Percentiles rank a stretch among this genome's conserved stretches.
Conservation (phyloP, 2,113 vertebrate genomes). For the Heterotis niloticus region DNA sequence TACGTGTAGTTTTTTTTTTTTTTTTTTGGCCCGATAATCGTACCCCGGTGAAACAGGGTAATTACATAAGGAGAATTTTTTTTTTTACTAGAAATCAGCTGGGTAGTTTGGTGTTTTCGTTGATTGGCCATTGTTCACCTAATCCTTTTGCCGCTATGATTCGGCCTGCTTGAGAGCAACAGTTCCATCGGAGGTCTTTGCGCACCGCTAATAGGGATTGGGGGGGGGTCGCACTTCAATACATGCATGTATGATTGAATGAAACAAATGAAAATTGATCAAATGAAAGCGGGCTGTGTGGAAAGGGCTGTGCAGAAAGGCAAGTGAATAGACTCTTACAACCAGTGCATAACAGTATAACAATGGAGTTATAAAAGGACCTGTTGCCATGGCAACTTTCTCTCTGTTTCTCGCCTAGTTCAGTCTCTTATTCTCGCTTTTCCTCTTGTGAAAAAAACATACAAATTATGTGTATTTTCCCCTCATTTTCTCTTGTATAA, state of each 20-base stretch:
- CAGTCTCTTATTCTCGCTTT: slow-evolving; percentile 16
- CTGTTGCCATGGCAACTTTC: slow-evolving; percentile 61
- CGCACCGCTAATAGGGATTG: slow-evolving; percentile 40
- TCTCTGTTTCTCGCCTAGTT: slow-evolving; percentile 50
- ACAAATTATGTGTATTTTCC: background rate
- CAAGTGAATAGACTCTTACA: background rate
- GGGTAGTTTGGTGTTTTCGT: slow-evolving; percentile 32
- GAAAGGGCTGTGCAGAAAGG: background rate
- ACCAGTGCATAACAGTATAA: slow-evolving; percentile 38
- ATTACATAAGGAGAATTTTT: slow-evolving; percentile 24
- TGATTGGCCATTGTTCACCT: slow-evolving; percentile 48
- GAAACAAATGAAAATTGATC: slow-evolving; percentile 20
- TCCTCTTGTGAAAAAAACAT: slow-evolving; percentile 7
- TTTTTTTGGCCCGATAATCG: background rate
- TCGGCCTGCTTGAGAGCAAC: slow-evolving; percentile 36
- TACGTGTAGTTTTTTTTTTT: background rate
- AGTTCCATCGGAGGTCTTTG: slow-evolving; percentile 38
- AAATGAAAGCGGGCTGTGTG: background rate
- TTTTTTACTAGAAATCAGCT: slow-evolving; percentile 29
- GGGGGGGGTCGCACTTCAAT: slow-evolving; percentile 38
- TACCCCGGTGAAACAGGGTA: background rate
- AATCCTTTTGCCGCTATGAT: slow-evolving; percentile 30
- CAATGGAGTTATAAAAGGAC: slow-evolving; percentile 55
- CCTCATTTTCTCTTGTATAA: background rate
- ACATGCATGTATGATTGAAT: slow-evolving; percentile 26